Evolutionary conservation across 2,888 invertebrate genomes (phyloP).

Genomic region (Cosmorhoe ocellata): DNA sequence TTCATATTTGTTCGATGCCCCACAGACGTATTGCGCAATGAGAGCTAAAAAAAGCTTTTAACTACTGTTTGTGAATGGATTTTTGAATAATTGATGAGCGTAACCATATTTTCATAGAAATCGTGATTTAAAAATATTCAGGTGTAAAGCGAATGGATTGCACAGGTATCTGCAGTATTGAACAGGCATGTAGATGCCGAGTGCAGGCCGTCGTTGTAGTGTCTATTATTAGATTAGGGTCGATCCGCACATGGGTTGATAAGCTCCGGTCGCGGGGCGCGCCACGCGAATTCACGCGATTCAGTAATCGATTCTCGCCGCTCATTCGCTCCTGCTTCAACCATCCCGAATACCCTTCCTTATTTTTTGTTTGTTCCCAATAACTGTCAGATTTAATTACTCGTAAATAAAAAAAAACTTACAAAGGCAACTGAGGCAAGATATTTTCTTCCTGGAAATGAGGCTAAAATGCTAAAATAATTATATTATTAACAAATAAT

Average conservation of each 20-base stretch:
- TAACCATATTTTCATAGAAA: too few relatives aligned
- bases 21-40: too few relatives aligned
- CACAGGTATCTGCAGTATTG: background rate
- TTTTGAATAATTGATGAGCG: too few relatives aligned
- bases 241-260: slow-evolving; percentile 58
- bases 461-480: background rate
- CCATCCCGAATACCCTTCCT: slow-evolving; percentile 39
- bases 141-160: background rate
- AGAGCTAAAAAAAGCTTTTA: too few relatives aligned
- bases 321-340: slow-evolving; percentile 40
- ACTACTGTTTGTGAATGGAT: too few relatives aligned
- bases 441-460: background rate
- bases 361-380: slow-evolving; percentile 33
- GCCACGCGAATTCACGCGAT: slow-evolving; percentile 49
- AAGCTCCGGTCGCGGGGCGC: slow-evolving; percentile 54
- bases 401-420: slow-evolving; percentile 4
- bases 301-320: slow-evolving; percentile 49
- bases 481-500: too few relatives aligned
- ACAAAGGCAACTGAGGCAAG: background rate
- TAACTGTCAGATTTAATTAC: slow-evolving; percentile 23
- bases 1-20: too few relatives aligned
- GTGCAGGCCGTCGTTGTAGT: slow-evolving; percentile 46
- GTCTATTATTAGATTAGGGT: slow-evolving; percentile 71
- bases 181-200: slow-evolving; percentile 27
- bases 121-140: too few relatives aligned